Percentiles rank a stretch among this genome's conserved stretches.
Evolutionary conservation across 2,888 invertebrate species (phyloP).

Genomic region (Teleiodes luculella): DNA sequence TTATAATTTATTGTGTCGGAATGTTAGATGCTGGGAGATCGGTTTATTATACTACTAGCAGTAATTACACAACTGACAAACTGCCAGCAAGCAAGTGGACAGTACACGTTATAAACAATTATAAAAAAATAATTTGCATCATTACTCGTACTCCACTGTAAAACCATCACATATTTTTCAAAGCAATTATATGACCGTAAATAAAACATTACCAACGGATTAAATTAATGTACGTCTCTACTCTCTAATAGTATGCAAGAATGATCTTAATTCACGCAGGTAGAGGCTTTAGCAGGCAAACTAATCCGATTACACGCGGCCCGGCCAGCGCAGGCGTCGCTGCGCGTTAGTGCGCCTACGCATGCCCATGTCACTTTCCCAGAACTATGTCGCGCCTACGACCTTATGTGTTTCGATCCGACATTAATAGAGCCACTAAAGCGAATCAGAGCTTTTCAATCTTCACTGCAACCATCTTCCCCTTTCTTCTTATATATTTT

Average conservation of each 20-base stretch:
- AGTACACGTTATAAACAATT: conserved; percentile 14
- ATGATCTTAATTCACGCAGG: conserved; percentile 40
- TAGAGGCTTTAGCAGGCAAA: conserved; percentile 28
- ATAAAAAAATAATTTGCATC: conserved; percentile 20
- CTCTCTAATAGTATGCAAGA: too few species aligned
- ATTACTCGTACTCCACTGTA: conserved; percentile 8
- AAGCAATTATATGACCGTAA: conserved; percentile 9
- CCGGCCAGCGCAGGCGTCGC: conserved; percentile 34
- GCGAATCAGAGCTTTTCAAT: conserved; percentile 51
- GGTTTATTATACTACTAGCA: conserved; percentile 16
- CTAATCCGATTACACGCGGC: conserved; percentile 61
- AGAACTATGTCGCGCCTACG: conserved; percentile 58
- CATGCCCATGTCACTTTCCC: conserved; percentile 63
- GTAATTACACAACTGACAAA: conserved; percentile 23
- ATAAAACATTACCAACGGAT: conserved; percentile 7
- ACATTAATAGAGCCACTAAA: conserved; percentile 47
- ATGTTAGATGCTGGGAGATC: conserved; percentile 15
- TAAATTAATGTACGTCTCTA: conserved; percentile 38
- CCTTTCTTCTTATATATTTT: conserved; percentile 28
- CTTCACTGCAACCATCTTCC: conserved; percentile 33
- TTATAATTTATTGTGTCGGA: background rate
- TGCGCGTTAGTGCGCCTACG: conserved; percentile 53
- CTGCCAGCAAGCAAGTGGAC: conserved; percentile 20
- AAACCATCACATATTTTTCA: background rate
- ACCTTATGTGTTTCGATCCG: conserved; percentile 49